These are phyloP conservation scores for Alethe diademata DNA, from an alignment of 2,113 vertebrate species.

Conservation along the genomic window DNA sequence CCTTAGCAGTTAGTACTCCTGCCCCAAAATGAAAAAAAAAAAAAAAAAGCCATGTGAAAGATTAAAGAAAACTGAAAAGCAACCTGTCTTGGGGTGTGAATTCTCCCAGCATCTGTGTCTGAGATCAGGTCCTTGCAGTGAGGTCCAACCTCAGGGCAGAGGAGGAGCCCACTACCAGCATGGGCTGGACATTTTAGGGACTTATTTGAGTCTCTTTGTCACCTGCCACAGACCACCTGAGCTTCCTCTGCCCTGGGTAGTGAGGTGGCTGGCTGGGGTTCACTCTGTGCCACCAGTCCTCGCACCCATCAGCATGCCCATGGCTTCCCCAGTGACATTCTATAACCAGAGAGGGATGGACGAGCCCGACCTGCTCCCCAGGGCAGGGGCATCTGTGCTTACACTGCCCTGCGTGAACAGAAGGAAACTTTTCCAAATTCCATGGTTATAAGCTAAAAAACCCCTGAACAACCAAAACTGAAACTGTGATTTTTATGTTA, in stretches of 20 bases:
- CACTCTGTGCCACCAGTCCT: accelerated
- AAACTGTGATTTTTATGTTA: not conserved
- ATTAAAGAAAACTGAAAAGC: not conserved
- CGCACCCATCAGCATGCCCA: accelerated
- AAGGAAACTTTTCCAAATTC: not conserved
- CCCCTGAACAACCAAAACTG: not conserved
- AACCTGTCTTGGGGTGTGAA: not conserved
- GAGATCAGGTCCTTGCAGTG: not conserved
- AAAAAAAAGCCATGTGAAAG: not conserved
- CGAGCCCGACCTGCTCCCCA: accelerated
- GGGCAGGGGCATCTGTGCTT: not conserved
- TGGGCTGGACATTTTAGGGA: not conserved
- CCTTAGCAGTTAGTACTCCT: constrained; percentile 56
- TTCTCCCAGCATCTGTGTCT: not conserved
- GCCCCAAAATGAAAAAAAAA: not conserved
- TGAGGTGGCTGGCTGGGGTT: not conserved
- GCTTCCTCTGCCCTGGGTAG: not conserved
- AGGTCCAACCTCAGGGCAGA: accelerated
- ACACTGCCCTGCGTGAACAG: not conserved
- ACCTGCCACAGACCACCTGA: not conserved
- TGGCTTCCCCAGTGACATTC: accelerated
- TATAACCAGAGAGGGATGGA: accelerated
- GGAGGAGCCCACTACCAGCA: not conserved
- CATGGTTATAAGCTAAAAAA: not conserved
- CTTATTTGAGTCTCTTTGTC: not conserved